phyloP scores from a whole-genome alignment of 2,888 invertebrate genomes.

The Hypomecis atomaria region DNA sequence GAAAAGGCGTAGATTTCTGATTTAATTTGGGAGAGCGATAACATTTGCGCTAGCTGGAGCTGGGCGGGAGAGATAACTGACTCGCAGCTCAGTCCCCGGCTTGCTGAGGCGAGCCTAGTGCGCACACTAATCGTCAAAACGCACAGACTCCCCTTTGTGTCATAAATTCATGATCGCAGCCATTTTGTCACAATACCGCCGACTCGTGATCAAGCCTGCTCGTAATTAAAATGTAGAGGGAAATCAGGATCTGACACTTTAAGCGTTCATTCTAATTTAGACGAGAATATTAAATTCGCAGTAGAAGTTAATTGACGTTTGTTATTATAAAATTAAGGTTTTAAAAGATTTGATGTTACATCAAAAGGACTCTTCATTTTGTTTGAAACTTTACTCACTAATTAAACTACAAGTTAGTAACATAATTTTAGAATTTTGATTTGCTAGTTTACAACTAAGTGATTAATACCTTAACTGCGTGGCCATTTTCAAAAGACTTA shows the following conservation, averaged over 20 bases:
- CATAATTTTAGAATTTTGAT: too few relatives aligned
- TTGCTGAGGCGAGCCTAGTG: slow-evolving; percentile 45
- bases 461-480: too few relatives aligned
- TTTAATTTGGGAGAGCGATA: slow-evolving; percentile 64
- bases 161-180: slow-evolving; percentile 48
- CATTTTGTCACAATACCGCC: slow-evolving; percentile 48
- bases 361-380: not conserved
- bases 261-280: slow-evolving; percentile 13
- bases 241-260: slow-evolving; percentile 25
- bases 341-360: not conserved
- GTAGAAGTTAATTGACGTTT: slow-evolving; percentile 18
- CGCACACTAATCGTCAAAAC: slow-evolving; percentile 57
- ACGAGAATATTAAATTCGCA: slow-evolving; percentile 15
- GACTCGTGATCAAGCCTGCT: slow-evolving; percentile 27
- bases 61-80: slow-evolving; percentile 67
- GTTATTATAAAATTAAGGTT: slow-evolving; percentile 3
- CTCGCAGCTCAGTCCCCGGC: slow-evolving; percentile 46
- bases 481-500: too few relatives aligned
- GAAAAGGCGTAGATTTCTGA: slow-evolving; percentile 62
- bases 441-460: too few relatives aligned
- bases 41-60: slow-evolving; percentile 56
- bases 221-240: slow-evolving; percentile 31
- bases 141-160: slow-evolving; percentile 51
- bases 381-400: too few relatives aligned
- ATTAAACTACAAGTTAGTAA: too few relatives aligned